Evolutionary conservation across 1,140 invertebrate genomes (phyloP), one percentile per base, ranked within the genome.

Genomic region (Halyomorpha halys): DNA sequence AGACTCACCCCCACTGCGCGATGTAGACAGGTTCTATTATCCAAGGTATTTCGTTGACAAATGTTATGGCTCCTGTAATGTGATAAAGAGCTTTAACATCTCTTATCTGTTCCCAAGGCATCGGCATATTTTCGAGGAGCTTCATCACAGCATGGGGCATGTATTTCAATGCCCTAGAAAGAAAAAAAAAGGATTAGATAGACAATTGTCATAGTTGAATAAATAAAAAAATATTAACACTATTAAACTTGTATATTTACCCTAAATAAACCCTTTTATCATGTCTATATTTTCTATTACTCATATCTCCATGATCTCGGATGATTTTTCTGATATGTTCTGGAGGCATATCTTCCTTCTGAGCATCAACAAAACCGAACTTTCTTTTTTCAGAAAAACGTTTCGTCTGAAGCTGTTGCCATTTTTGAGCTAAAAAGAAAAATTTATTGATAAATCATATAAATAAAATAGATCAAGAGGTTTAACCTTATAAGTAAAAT

Each of bases 121-220:
- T 99, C 0, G 97, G 97, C 97, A 99, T 99, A 73, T 99, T 99
- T 78, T 99, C 97, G 64, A 99, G 74, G 0, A 99, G 80, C 73
- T 99, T 99, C 79, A 99, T 86, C 0, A 99, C 95, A 23, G 97
- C 97, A 83, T 99, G 97, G 2, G 97, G 97, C 95, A 99, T 99
- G 73, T 99, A 99, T 75, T 99, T 99, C 25, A 99, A 78, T 3
- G 97, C 95, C 13, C 86, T 86, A 71, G 60, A 78, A 78, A 66
- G 65, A 69, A 70, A 23, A 8, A 62, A n/a, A 59, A 68, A 68
- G 54, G 6, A 11, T 66, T 44, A 45, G 39, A 64, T 21, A 49
- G 1, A 49, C 21, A 19, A n/a, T 3, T 11, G 5, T 49, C 11
- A n/a, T 47, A 49, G 4, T 19, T 3, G 3, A 19, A 47, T 11